Evolutionary conservation across 92 coral and sea anemone species (phyloP).

Genomic region (Paramuricea clavata): DNA sequence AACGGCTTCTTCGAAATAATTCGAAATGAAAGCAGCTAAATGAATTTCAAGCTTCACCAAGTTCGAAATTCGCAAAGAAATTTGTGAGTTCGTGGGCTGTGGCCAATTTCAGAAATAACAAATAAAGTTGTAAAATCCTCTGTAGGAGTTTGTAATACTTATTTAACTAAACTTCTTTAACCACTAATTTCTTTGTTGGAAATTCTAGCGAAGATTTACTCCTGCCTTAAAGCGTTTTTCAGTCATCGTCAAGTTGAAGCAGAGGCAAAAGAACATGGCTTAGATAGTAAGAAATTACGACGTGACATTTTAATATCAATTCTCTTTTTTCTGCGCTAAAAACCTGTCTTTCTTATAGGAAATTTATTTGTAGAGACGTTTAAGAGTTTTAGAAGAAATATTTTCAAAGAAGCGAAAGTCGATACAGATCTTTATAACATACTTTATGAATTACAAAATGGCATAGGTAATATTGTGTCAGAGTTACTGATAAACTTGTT

Average conservation of each 20-base stretch:
- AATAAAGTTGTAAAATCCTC: no score
- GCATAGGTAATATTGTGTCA: slow-evolving; percentile 14
- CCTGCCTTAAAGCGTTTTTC: slow-evolving; percentile 39
- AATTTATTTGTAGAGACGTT: slow-evolving; percentile 29
- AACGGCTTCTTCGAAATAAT: no score
- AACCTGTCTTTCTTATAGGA: background rate
- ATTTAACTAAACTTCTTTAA: no score
- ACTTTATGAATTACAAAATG: slow-evolving; percentile 42
- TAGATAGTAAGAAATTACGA: slow-evolving; percentile 33
- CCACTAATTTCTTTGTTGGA: background rate
- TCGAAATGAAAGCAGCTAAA: no score
- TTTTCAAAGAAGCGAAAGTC: slow-evolving; percentile 45
- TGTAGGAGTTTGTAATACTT: no score
- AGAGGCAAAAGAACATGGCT: slow-evolving; percentile 41
- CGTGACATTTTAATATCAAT: background rate
- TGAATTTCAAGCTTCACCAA: no score
- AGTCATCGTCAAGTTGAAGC: slow-evolving; percentile 45
- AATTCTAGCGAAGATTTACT: slow-evolving; percentile 28
- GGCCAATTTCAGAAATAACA: no score
- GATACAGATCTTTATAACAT: slow-evolving; percentile 45
- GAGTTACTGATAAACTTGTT: no score
- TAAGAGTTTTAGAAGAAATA: slow-evolving; percentile 37
- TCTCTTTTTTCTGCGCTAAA: background rate
- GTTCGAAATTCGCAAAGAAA: no score
- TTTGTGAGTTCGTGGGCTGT: no score